Base-by-base conservation (phyloP, 2,888 invertebrate genomes). In the Quadroppia sp. region DNA sequence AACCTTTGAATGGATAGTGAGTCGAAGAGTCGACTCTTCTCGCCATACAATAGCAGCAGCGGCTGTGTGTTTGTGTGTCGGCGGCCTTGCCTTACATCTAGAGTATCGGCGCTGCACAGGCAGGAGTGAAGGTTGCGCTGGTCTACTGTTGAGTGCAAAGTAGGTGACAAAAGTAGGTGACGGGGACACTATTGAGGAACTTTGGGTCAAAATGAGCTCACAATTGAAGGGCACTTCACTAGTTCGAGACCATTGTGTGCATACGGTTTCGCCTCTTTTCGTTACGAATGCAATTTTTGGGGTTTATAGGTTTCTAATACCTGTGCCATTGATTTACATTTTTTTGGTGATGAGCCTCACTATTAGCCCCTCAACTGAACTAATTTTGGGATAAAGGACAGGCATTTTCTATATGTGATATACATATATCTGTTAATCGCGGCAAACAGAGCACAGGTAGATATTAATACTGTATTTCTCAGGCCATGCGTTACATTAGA, bases 91-190 rank as follows among this genome's bases (percentile, higher is more conserved):
- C 69, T 36, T 69, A 69, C 61, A 64, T 64, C 32, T 25, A 17
- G 53, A n/a, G 23, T 48, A 48, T 48, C 48, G 48, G 48, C 20
- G 6, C 7, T 48, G 4, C 15, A 36, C n/a, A n/a, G 11, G 4
- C 36, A 15, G 45, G 11, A 45, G 2, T 69, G 69, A 69, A 69
- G 69, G 69, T 45, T 20, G 13, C 13, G 20, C 1, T 69, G 40
- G 69, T 69, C 69, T 69, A 69, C 69, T 45, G 69, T 36, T 42
- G 40, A 40, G 69, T 45, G 71, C 70, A 71, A 71, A 71, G 36
- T 71, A 56, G 71, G 71, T 71, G 71, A 71, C 71, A 56, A 71
- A 71, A 71, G 71, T 71, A 71, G 71, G 71, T 48, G 36, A 48
- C 30, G 48, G 56, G 71, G 71, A 71, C 71, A 71, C 23, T 71